Percentiles rank a stretch among this genome's conserved stretches.
Evolutionary conservation across 2,888 invertebrate genomes (phyloP).

Genomic region (Hyles lineata): DNA sequence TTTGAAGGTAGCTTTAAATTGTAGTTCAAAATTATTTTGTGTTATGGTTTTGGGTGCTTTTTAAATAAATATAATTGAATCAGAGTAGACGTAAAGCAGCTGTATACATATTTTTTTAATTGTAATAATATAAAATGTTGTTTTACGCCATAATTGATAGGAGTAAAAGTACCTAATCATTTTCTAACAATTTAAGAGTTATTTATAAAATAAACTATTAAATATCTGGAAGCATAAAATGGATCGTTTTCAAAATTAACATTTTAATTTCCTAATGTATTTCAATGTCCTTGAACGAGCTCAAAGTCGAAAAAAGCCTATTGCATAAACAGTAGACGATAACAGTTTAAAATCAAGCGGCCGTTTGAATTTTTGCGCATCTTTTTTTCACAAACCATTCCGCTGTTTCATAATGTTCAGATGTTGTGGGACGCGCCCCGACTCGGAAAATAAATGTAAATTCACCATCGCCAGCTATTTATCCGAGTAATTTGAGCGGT

Average conservation of each 20-base stretch:
- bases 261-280: neutral
- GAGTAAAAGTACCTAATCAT: no score
- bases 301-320: neutral
- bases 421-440: constrained; percentile 37
- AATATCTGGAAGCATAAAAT: no score
- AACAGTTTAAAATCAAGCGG: neutral
- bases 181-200: no score
- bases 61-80: no score
- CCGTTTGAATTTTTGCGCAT: neutral
- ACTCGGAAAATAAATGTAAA: constrained; percentile 59
- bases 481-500: constrained; percentile 57
- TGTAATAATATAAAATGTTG: no score
- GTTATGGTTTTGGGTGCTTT: neutral
- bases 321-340: neutral
- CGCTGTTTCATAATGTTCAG: neutral
- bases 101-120: no score
- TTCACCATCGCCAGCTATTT: constrained; percentile 55
- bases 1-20: neutral
- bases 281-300: neutral
- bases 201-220: no score
- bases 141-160: no score
- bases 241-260: neutral
- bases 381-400: constrained; percentile 7
- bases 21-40: neutral
- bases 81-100: no score